Conservation (phyloP, 2,888 invertebrate genomes). For the Chironomus tentans region DNA sequence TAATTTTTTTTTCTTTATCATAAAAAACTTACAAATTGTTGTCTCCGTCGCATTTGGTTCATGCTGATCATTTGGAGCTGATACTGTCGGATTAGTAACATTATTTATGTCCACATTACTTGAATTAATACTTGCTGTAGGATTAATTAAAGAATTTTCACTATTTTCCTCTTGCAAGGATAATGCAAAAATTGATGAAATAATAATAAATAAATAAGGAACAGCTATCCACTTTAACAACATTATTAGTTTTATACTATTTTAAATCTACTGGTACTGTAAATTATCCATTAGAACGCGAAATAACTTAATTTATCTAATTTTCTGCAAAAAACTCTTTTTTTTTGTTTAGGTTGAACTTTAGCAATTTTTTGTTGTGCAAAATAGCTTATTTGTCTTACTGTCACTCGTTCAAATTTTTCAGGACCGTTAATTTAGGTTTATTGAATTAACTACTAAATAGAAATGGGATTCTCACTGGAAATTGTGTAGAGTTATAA, state of each 20-base stretch:
- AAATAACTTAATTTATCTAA: not conserved
- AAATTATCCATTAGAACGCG: not conserved
- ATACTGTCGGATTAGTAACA: not conserved
- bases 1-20: not conserved
- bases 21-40: not conserved
- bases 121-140: not conserved
- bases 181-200: not conserved
- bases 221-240: not conserved
- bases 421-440: no score
- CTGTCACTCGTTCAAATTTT: no score
- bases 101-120: not conserved
- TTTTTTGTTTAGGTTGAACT: not conserved
- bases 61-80: not conserved
- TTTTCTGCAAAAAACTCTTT: not conserved
- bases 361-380: no score
- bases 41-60: not conserved
- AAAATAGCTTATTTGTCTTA: no score
- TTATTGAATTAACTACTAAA: no score
- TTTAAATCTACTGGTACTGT: not conserved
- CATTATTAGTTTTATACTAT: not conserved
- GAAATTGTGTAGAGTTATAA: no score
- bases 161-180: not conserved
- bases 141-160: not conserved
- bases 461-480: no score
- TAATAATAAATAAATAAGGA: constrained; percentile 1